Conservation (phyloP, 2,888 invertebrate species). For the Phyto melanocephala region DNA sequence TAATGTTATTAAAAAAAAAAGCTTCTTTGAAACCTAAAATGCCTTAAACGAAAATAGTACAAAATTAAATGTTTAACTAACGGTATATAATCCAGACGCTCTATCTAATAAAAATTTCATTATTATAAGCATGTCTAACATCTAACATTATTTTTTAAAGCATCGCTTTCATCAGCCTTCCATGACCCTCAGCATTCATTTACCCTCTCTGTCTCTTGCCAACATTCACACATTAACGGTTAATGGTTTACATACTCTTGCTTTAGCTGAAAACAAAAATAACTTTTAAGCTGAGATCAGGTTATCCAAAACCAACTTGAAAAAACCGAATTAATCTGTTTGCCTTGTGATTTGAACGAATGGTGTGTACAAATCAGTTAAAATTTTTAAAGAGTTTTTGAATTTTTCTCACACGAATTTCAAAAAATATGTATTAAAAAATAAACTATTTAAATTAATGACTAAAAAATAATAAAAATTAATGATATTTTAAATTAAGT, state of each 20-base stretch:
- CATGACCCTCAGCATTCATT: constrained; percentile 13
- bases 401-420: constrained; percentile 45
- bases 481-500: constrained; percentile 25
- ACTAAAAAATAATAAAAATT: constrained; percentile 19
- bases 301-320: background rate
- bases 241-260: constrained; percentile 4
- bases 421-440: constrained; percentile 16
- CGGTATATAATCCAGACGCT: background rate
- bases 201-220: background rate
- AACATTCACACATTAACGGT: background rate
- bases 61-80: background rate
- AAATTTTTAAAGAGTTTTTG: constrained; percentile 34
- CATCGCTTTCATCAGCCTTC: background rate
- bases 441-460: constrained; percentile 34
- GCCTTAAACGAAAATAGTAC: too few species aligned
- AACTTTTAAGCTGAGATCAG: background rate
- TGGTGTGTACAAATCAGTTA: background rate
- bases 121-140: background rate
- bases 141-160: background rate
- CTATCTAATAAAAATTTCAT: constrained; percentile 8
- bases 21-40: background rate
- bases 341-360: constrained; percentile 75
- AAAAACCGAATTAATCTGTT: constrained; percentile 70
- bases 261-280: background rate
- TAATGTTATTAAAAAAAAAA: constrained; percentile 23